These are phyloP conservation scores for Tenthredo mesomela DNA, from an alignment of 2,888 invertebrate genomes.

Conservation along the genomic window DNA sequence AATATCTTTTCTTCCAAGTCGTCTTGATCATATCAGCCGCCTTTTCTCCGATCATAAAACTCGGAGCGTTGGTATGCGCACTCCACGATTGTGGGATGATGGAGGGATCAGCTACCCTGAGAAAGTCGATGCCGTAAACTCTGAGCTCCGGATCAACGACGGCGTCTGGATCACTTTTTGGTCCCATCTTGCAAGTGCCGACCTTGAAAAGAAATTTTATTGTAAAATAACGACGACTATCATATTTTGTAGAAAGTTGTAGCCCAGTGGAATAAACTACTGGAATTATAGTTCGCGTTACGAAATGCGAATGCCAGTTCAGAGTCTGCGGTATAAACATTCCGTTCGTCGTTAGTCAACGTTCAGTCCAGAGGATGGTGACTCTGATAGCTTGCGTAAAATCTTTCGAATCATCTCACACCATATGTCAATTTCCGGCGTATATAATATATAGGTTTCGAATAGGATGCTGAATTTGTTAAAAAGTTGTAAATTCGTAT, in stretches of 20 bases:
- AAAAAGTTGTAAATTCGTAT: neutral
- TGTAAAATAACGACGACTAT: neutral
- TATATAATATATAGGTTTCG: neutral
- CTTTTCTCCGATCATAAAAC: conserved; percentile 86
- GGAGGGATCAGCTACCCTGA: conserved; percentile 84
- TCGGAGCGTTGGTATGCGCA: conserved; percentile 84
- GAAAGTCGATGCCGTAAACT: conserved; percentile 81
- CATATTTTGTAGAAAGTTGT: neutral
- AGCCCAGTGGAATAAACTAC: neutral
- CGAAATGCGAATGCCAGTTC: neutral
- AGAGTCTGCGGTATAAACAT: neutral
- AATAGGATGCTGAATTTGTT: neutral
- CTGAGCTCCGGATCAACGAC: conserved; percentile 83
- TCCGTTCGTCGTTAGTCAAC: neutral
- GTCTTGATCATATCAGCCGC: conserved; percentile 83
- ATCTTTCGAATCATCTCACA: neutral
- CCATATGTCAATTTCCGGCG: neutral
- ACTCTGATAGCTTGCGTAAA: neutral
- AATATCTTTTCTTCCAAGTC: conserved; percentile 74
- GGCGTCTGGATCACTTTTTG: conserved; percentile 80
- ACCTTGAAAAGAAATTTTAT: conserved; percentile 47
- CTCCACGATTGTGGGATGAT: conserved; percentile 83
- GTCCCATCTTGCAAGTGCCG: conserved; percentile 87
- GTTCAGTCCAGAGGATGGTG: neutral
- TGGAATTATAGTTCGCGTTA: neutral